These are phyloP conservation scores for Buphagus erythrorhynchus DNA, from an alignment of 2,797 vertebrate genomes.

Conservation along the genomic window DNA sequence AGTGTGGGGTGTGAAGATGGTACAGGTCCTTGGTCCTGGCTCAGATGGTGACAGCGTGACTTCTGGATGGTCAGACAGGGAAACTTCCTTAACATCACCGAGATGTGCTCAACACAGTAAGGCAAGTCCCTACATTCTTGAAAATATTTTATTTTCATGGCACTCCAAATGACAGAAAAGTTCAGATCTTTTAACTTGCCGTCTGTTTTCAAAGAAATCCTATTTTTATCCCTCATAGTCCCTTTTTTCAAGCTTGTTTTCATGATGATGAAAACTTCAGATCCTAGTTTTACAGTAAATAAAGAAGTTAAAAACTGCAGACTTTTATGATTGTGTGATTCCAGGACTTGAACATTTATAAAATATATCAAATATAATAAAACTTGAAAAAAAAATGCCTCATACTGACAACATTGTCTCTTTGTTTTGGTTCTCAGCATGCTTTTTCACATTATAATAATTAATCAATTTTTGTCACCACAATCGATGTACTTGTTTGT, in stretches of 20 bases:
- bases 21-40: background rate
- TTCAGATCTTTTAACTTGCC: background rate
- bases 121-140: accelerated
- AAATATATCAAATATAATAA: background rate
- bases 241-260: background rate
- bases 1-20: background rate
- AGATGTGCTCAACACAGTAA: background rate
- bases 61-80: background rate
- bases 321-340: background rate
- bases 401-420: background rate
- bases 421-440: background rate
- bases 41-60: background rate
- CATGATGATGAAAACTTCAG: background rate
- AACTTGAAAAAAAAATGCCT: background rate
- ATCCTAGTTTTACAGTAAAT: background rate
- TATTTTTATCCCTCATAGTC: background rate
- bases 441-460: background rate
- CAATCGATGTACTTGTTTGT: background rate
- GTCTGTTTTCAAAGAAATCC: background rate
- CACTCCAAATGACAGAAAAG: background rate
- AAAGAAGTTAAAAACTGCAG: background rate
- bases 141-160: background rate
- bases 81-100: background rate
- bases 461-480: background rate
- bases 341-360: background rate